phyloP scores from a whole-genome alignment of 2,797 vertebrate genomes.

The Leucoraja ocellata region DNA sequence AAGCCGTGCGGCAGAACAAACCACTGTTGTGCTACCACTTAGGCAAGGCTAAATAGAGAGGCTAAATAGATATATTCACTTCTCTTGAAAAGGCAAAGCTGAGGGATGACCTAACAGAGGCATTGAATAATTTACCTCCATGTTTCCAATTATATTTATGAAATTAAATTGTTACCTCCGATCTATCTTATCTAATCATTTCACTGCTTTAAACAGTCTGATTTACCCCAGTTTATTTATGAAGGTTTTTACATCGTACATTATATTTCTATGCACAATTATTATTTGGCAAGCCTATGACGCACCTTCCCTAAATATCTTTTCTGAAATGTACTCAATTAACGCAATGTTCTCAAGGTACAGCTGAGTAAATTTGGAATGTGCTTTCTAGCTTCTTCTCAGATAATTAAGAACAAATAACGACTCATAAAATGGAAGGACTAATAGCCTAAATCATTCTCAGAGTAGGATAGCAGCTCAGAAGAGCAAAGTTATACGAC shows the following conservation, averaged over 20 bases:
- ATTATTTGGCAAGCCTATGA: neutral
- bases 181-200: too few species aligned
- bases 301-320: neutral
- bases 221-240: neutral
- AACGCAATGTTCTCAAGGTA: neutral
- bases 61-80: too few species aligned
- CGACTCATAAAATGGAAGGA: neutral
- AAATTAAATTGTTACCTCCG: too few species aligned
- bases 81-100: too few species aligned
- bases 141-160: too few species aligned
- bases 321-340: neutral
- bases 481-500: neutral
- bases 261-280: neutral
- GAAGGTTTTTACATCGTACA: neutral
- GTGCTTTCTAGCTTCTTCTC: neutral
- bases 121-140: too few species aligned
- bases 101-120: too few species aligned
- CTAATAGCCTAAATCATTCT: neutral
- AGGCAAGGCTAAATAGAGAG: too few species aligned
- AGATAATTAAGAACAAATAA: neutral
- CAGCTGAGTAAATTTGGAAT: neutral
- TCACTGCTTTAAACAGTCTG: too few species aligned
- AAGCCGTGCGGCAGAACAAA: too few species aligned
- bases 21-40: too few species aligned
- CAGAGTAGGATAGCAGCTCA: neutral